Conservation (phyloP, 2,113 vertebrate species). For the Burhinus bistriatus region DNA sequence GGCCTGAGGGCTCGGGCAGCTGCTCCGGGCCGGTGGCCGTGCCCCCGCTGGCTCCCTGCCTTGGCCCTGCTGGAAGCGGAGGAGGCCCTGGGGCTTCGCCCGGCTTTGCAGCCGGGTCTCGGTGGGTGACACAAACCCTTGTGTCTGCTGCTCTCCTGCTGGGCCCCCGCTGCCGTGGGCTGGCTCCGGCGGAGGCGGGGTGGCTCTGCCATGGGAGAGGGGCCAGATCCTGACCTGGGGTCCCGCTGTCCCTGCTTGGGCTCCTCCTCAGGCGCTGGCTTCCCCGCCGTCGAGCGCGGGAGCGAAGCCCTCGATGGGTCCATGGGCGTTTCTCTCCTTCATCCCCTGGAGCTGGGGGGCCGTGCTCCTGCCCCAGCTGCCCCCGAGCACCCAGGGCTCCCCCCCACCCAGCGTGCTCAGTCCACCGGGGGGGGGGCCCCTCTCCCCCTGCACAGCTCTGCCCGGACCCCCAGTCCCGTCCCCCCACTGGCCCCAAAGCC, state of each 20-base stretch:
- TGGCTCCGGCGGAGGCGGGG: not conserved
- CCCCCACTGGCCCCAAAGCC: too few relatives aligned
- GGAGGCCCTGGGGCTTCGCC: not conserved
- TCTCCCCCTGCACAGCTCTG: not conserved
- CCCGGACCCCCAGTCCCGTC: too few relatives aligned
- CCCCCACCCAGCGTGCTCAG: not conserved
- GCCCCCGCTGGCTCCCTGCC: rapidly evolving
- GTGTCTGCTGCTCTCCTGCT: not conserved
- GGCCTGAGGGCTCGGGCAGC: too few relatives aligned
- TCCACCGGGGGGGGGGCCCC: not conserved
- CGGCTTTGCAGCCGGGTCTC: not conserved
- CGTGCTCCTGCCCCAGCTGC: not conserved
- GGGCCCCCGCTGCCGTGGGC: not conserved
- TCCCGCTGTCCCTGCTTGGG: too few relatives aligned
- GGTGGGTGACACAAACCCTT: rapidly evolving
- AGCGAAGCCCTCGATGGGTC: not conserved
- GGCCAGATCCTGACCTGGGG: not conserved
- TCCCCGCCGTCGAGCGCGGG: rapidly evolving
- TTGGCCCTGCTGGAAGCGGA: rapidly evolving
- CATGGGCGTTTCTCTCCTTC: not conserved
- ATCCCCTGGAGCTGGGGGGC: not conserved
- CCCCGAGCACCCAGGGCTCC: not conserved
- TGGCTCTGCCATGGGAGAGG: not conserved
- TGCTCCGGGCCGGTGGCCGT: not conserved
- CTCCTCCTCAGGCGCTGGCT: not conserved